phyloP scores from a whole-genome alignment of 1,140 invertebrate genomes.

The Dendrolimus kikuchii region DNA sequence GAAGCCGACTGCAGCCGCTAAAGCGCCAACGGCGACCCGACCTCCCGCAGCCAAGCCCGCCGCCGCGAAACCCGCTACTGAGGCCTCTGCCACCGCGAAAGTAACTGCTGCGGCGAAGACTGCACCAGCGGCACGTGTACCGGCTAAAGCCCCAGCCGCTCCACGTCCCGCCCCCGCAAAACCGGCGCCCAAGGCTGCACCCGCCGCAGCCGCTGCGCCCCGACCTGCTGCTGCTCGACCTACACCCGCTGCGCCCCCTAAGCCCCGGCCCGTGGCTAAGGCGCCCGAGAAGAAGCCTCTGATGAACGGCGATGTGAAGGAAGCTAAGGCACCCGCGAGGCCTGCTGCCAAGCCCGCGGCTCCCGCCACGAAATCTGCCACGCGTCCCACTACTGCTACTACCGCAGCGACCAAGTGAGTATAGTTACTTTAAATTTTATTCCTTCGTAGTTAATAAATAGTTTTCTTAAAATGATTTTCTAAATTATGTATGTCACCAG shows the following conservation, averaged over 20 bases:
- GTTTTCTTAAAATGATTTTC: too few relatives aligned
- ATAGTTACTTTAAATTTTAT: slow-evolving; percentile 7
- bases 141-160: slow-evolving; percentile 13
- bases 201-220: slow-evolving; percentile 12
- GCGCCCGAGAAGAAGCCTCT: slow-evolving; percentile 61
- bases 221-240: slow-evolving; percentile 12
- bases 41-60: slow-evolving; percentile 23
- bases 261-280: slow-evolving; percentile 42
- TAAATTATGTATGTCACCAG: too few relatives aligned
- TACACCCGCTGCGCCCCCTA: slow-evolving; percentile 15
- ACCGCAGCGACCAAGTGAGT: slow-evolving; percentile 32
- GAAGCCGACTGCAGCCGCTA: slow-evolving; percentile 19
- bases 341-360: slow-evolving; percentile 20
- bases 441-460: too few relatives aligned
- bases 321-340: slow-evolving; percentile 16
- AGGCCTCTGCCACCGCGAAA: slow-evolving; percentile 20
- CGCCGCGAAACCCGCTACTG: slow-evolving; percentile 13
- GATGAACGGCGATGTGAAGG: slow-evolving; percentile 70
- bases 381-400: slow-evolving; percentile 25
- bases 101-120: slow-evolving; percentile 10
- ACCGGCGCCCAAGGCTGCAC: slow-evolving; percentile 31
- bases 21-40: neutral
- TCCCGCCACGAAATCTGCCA: slow-evolving; percentile 24
- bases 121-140: slow-evolving; percentile 1
- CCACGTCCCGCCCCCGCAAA: slow-evolving; percentile 30